Percentiles rank a stretch among this genome's conserved stretches.
Conservation (phyloP, 2,113 vertebrate species). For the Alethe diademata region DNA sequence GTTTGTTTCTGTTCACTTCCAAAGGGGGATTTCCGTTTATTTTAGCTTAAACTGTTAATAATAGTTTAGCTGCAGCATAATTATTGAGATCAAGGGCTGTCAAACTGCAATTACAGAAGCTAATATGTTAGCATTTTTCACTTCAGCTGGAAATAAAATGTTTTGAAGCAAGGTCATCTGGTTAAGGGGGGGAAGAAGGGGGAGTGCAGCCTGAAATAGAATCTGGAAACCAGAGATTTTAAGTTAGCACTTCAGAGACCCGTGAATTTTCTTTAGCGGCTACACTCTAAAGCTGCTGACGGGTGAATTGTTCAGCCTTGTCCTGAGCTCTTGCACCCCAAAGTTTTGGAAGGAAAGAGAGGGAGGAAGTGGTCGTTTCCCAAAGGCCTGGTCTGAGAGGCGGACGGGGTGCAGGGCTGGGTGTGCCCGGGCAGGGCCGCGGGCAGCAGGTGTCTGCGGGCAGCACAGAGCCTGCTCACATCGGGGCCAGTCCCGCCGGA, state of each 20-base stretch:
- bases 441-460: slow-evolving; percentile 31
- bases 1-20: slow-evolving; percentile 58
- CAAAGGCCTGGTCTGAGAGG: neutral
- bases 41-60: slow-evolving; percentile 73
- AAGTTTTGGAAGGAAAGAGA: neutral
- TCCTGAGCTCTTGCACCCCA: neutral
- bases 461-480: neutral
- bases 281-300: neutral
- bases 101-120: slow-evolving; percentile 71
- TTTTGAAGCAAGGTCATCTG: slow-evolving; percentile 70
- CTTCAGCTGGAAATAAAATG: slow-evolving; percentile 73
- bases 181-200: slow-evolving; percentile 49
- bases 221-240: slow-evolving; percentile 68
- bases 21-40: slow-evolving; percentile 68
- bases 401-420: neutral
- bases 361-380: neutral
- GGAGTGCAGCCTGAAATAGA: slow-evolving; percentile 57
- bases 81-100: slow-evolving; percentile 73
- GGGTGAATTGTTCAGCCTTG: neutral
- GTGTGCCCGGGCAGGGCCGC: neutral
- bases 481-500: neutral
- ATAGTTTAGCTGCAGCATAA: slow-evolving; percentile 72
- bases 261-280: slow-evolving; percentile 51
- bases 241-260: slow-evolving; percentile 63
- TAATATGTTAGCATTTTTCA: slow-evolving; percentile 70